Base-by-base conservation (phyloP, 2,888 invertebrate species). In the Orthosia incerta region DNA sequence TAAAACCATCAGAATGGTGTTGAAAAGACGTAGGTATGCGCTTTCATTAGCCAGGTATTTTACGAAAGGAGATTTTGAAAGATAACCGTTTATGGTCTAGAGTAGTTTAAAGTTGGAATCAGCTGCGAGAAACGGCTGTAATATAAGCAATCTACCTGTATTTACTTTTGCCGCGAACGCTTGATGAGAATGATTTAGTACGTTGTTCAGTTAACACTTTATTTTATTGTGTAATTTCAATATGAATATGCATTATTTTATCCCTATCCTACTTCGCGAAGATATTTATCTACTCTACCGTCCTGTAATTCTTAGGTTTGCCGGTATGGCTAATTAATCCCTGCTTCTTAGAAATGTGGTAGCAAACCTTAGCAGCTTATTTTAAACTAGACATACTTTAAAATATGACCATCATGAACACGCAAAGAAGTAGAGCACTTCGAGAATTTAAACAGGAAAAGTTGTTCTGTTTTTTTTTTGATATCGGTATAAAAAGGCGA, bases 1-100 rank as follows among this genome's bases (percentile, higher is more conserved):
- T 76, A 79, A 59, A 79, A 72, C 39, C 48, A 53, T 63, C 48
- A 79, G 62, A 56, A 76, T 59, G 59, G 80, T 55, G 74, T 76
- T 74, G 59, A 80, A 76, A 80, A 65, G 60, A 80, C 64, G 15
- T 61, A 26, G 48, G 56, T 53, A 77, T 77, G 80, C 74, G 80
- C 74, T 77, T 77, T 80, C 76, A 80, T 77, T 77, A 77, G 53
- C 74, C 61, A 56, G 55, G 80, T 65, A 77, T 80, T 76, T 80
- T 77, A 74, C 65, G 23, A 79, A 79, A 56, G 76, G 74, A 77
- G 76, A 77, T 77, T 77, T 77, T 65, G 46, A 77, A 77, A 77
- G 76, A 77, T 80, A 77, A 65, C 55, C 65, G 15, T 74, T 62
- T 80, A 80, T 56, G 76, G 76, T 48, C 26, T 48, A n/a, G 23